Evolutionary conservation across 2,113 vertebrate genomes (phyloP), one percentile per base, ranked within the genome.

Genomic region (Sphaerodactylus townsendi): DNA sequence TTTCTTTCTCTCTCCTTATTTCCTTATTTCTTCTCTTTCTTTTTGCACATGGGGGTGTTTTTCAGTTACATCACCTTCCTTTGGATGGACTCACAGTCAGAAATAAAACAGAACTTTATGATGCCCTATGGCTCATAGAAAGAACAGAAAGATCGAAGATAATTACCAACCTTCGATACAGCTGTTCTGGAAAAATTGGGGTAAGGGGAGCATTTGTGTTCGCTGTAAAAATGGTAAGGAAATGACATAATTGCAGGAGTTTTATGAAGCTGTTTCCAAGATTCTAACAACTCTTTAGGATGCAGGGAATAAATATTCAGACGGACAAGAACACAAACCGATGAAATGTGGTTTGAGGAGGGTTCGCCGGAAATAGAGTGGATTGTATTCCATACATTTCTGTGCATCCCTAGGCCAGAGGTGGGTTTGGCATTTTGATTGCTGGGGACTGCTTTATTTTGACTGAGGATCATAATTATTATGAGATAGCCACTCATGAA

Each of bases 211-310:
- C 71, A 84, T 91, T 92, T 37, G 82, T 76, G 87, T 93, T 90
- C 88, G 62, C 88, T 88, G 83, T 91, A 77, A 91, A 93, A 93
- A 82, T 88, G 88, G 77, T 75, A 65, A 87, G 84, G 83, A 75
- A 77, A 92, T 93, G 79, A 94, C 93, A 93, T 86, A 93, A 90
- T 91, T 89, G 81, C 84, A 90, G 88, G 85, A 81, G 93, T 93
- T 93, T 19, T 93, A 90, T 86, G 84, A 92, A 87, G 70, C 86
- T 85, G 89, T 90, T 89, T 91, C 85, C 92, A 90, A 79, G 83
- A 69, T 79, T 73, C 85, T 87, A 59, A 83, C 76, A 89, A 71
- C 76, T 79, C 86, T 93, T 93, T 93, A 5, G 0, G 69, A 37
- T 77, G 79, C 25, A 91, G 72, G 11, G 79, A 92, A 86, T 88